Base-by-base conservation (phyloP, 2,888 invertebrate species). In the Eupithecia abbreviata region DNA sequence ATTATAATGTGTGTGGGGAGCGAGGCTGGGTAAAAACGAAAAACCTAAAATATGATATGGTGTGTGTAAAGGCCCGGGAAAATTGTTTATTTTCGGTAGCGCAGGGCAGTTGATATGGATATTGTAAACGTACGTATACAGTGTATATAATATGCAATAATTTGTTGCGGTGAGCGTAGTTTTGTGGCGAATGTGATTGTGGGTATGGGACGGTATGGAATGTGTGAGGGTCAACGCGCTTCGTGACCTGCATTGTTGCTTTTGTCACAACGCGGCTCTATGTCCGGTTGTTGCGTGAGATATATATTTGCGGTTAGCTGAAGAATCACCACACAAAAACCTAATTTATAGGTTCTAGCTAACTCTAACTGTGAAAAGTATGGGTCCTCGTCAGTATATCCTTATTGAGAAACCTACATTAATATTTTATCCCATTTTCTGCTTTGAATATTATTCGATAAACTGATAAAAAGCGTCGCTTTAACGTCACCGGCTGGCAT, bases 381-480 rank as follows among this genome's bases (percentile, higher is more conserved):
- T 42, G 15, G 42, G 15, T 15, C 15, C 9, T 15, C 13, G 41
- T 65, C 42, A 3, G 42, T 42, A 6, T 42, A 66, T 30, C 30
- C 18, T 4, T 12, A 62, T 4, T 30, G 62, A 62, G 4, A 62
- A 62, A 62, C 12, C 30, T 30, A 30, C 62, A 62, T 62, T 3
- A 30, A 62, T 62, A 62, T 66, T 66, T 66, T 41, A 66, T n/a
- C 43, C 42, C n/a, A 12, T 9, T n/a, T 10, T 68, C 43, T 68
- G 42, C 67, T 68, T 67, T 67, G 9, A 72, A 47, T 65, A 68
- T 67, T 74, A 45, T 74, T 67, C 45, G 45, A 66, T 66, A 68
- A 90, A 87, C 88, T 90, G 89, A 90, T 91, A 90, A 90, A 92
- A 91, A 90, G 88, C 86, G 86, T 85, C 87, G 82, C 80, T 81